Base-by-base conservation (phyloP, 2,797 vertebrate species). In the Perodicticus potto region DNA sequence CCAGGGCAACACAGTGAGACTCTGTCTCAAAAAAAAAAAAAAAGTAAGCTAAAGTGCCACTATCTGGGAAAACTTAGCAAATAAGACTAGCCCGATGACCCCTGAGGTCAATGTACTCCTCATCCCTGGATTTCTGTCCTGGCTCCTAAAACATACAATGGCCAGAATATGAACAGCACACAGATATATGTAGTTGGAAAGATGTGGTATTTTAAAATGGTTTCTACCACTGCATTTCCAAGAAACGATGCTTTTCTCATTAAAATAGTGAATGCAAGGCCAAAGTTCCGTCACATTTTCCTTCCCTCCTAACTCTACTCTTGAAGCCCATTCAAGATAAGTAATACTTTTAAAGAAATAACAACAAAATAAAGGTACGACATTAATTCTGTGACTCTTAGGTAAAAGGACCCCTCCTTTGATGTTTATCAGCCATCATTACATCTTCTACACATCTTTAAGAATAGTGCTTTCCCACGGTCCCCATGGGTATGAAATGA, bases 321-420 rank as follows among this genome's bases (percentile, higher is more conserved):
- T 17, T 53, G 34, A 11, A 82, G 25, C 34, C 57, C 63, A 86
- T 23, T 74, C 67, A 73, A 81, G 57, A 27, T 23, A 81, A 89
- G 13, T 40, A 92, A 37, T 55, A 84, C 17, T 89, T 63, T 45
- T 16, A 65, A 93, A 86, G 43, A 93, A 92, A 72, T 43, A 53
- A 88, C 1, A 69, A 57, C 40, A 80, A 89, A 91, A 67, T 61
- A 74, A 72, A 94, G 45, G 40, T 29, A 80, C 13, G 22, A 74
- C 2, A 25, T 70, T 69, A 85, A 63, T 53, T 57, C 65, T 55
- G 19, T 78, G 55, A 83, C 7, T 17, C 16, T 57, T 57, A 43
- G 3, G 40, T 29, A 59, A 86, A 89, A 10, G 29, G 7, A 40
- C 10, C 37, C 43, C 25, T 53, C 49, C 29, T 49, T 83, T 63